Percentiles rank a stretch among this genome's conserved stretches.
These are phyloP conservation scores for Brachyrhaphis roseni DNA, from an alignment of 2,797 vertebrate genomes.

Conservation along the genomic window DNA sequence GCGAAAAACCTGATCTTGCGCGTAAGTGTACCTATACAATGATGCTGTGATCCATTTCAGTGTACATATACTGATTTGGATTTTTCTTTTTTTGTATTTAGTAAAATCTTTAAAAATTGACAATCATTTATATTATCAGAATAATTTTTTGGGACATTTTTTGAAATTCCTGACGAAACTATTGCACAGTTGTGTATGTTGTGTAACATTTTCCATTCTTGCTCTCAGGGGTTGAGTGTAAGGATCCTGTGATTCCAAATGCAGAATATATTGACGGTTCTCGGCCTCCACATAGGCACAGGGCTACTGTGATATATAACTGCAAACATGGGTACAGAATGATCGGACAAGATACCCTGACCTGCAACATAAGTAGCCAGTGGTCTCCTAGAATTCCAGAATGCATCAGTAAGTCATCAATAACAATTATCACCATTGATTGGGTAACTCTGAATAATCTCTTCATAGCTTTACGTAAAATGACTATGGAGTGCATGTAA, in stretches of 20 bases:
- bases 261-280: rapidly evolving
- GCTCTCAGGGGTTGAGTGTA: constrained; percentile 38
- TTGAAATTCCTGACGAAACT: neutral
- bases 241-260: rapidly evolving
- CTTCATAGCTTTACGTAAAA: neutral
- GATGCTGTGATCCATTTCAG: no score
- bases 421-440: neutral
- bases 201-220: neutral
- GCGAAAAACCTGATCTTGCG: no score
- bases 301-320: neutral
- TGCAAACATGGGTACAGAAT: constrained; percentile 21
- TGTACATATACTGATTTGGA: neutral
- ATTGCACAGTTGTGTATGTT: neutral
- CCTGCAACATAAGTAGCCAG: constrained; percentile 22
- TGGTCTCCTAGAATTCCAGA: constrained; percentile 50
- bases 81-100: neutral
- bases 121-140: neutral
- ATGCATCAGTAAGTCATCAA: constrained; percentile 63
- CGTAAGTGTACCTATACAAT: neutral
- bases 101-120: neutral
- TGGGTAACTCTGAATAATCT: neutral
- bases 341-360: rapidly evolving
- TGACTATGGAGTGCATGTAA: neutral
- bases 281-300: constrained; percentile 20
- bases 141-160: neutral